Conservation (phyloP, 64 coral and sea anemone genomes). For the Pocillopora verrucosa region DNA sequence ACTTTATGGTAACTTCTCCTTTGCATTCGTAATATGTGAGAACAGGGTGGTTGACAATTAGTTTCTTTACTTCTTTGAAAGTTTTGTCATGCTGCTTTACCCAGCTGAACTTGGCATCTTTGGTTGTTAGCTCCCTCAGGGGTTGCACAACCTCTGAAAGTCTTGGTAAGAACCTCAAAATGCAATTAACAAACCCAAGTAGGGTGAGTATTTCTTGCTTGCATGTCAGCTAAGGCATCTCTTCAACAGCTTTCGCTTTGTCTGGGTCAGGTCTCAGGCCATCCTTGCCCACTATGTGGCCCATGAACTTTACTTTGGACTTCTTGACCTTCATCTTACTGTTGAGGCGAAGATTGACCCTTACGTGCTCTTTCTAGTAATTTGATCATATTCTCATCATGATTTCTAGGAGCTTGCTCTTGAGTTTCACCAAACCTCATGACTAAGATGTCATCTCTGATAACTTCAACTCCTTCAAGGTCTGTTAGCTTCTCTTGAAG, state of each 20-base stretch:
- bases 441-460: conserved; percentile 37
- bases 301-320: conserved; percentile 51
- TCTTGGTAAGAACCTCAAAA: conserved; percentile 19
- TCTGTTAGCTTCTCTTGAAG: conserved; percentile 31
- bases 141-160: conserved; percentile 5
- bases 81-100: conserved; percentile 14
- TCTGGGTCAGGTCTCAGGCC: conserved; percentile 52
- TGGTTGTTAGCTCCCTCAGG: background rate
- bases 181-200: conserved; percentile 28
- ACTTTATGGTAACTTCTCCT: too few species aligned
- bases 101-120: conserved; percentile 36
- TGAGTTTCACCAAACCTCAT: conserved; percentile 31
- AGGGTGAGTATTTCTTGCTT: conserved; percentile 33
- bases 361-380: conserved; percentile 36
- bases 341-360: conserved; percentile 36
- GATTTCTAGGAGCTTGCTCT: conserved; percentile 24
- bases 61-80: conserved; percentile 4
- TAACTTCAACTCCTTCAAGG: conserved; percentile 30
- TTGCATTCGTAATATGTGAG: too few species aligned
- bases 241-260: conserved; percentile 18
- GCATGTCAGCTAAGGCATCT: conserved; percentile 24
- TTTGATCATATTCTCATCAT: conserved; percentile 15
- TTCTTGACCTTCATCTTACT: conserved; percentile 33
- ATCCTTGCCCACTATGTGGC: conserved; percentile 33
- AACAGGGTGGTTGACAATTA: background rate